These are phyloP conservation scores for Synodontis membranacea DNA, from an alignment of 2,113 vertebrate species.

Conservation along the genomic window DNA sequence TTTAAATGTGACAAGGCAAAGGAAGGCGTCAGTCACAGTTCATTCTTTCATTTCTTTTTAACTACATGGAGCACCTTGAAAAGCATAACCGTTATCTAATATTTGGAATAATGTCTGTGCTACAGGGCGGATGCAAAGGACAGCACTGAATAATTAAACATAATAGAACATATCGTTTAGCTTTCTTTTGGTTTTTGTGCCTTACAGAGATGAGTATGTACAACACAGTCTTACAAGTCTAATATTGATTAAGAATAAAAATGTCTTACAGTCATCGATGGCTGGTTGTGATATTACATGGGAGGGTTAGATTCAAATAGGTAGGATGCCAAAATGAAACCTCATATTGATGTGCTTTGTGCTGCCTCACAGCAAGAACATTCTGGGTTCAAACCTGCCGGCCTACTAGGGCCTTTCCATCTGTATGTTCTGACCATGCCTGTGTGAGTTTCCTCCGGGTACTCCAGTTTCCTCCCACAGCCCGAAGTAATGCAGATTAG, in stretches of 20 bases:
- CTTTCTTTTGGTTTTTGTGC: not conserved
- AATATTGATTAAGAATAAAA: no score
- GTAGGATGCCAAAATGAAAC: not conserved
- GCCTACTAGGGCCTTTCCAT: no score
- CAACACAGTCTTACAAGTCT: no score
- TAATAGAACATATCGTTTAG: not conserved
- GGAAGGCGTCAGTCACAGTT: not conserved
- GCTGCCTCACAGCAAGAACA: no score
- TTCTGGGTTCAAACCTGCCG: no score
- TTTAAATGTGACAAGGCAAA: not conserved
- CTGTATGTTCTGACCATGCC: no score
- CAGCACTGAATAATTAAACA: not conserved
- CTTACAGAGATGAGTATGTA: no score
- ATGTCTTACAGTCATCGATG: no score
- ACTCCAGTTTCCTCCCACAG: no score
- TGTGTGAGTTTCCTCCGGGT: no score
- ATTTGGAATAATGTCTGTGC: not conserved
- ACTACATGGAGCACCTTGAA: not conserved
- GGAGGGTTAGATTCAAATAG: not conserved
- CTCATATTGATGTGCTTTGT: not conserved
- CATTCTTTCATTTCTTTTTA: slow-evolving; percentile 25
- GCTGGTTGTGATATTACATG: no score
- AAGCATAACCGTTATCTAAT: not conserved
- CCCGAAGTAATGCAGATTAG: no score
- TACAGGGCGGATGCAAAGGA: not conserved